Evolutionary conservation across 2,113 vertebrate genomes (phyloP).

Genomic region (Monarcha castaneiventris): DNA sequence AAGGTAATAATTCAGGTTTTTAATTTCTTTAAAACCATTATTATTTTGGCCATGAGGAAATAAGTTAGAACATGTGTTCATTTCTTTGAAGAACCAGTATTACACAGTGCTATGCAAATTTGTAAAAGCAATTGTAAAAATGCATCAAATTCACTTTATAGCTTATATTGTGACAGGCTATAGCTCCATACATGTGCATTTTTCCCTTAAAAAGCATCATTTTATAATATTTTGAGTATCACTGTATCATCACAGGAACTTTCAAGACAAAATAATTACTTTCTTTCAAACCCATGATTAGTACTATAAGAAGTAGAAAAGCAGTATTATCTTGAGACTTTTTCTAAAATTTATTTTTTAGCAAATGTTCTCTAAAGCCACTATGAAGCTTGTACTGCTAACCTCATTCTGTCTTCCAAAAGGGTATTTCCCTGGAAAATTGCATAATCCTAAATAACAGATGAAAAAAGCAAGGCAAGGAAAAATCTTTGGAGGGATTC

Average conservation of each 20-base stretch:
- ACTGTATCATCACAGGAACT: not conserved
- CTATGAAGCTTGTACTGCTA: not conserved
- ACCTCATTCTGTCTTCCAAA: conserved; percentile 56
- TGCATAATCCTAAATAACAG: conserved; percentile 19
- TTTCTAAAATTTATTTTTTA: not conserved
- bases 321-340: not conserved
- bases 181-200: not conserved
- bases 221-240: not conserved
- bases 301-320: not conserved
- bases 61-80: not conserved
- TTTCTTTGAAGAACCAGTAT: not conserved
- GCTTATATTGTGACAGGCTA: not conserved
- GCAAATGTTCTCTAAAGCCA: not conserved
- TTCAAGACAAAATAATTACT: not conserved
- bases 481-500: conserved; percentile 32
- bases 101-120: not conserved
- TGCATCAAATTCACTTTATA: not conserved
- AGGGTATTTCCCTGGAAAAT: conserved; percentile 40
- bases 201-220: not conserved
- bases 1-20: not conserved
- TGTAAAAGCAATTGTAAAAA: not conserved
- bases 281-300: not conserved
- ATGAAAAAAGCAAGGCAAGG: not conserved
- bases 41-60: not conserved
- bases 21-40: not conserved